These are phyloP conservation scores for Coreius guichenoti DNA, from an alignment of 2,797 vertebrate species.

Conservation along the genomic window DNA sequence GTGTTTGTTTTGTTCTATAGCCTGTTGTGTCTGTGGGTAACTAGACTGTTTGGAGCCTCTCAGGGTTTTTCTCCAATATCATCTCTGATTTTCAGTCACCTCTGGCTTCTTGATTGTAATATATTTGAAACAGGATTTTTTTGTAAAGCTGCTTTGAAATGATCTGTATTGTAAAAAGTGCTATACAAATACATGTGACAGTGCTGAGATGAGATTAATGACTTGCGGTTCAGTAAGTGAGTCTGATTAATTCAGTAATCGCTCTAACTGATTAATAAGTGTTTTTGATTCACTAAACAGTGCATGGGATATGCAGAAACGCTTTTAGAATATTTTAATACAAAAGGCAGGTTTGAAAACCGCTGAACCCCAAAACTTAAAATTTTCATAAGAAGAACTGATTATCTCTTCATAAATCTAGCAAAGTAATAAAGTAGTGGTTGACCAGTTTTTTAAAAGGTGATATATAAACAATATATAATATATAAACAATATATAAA, in stretches of 20 bases:
- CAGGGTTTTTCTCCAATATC: neutral
- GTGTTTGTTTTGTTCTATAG: conserved; percentile 11
- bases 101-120: neutral
- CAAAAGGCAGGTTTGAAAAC: neutral
- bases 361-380: neutral
- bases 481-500: neutral
- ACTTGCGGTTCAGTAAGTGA: neutral
- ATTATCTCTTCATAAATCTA: neutral
- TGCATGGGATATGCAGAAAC: neutral
- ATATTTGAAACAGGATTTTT: neutral
- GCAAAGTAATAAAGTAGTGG: neutral
- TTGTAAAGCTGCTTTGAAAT: neutral
- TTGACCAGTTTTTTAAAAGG: neutral
- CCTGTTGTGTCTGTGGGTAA: neutral
- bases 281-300: neutral
- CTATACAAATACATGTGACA: neutral
- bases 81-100: neutral
- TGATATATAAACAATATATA: too few species aligned
- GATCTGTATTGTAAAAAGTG: neutral
- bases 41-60: neutral
- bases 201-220: neutral
- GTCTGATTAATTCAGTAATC: neutral
- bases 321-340: neutral
- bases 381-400: neutral
- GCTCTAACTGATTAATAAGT: neutral